Conservation (phyloP, 2,113 vertebrate species). For the Elachura formosa region DNA sequence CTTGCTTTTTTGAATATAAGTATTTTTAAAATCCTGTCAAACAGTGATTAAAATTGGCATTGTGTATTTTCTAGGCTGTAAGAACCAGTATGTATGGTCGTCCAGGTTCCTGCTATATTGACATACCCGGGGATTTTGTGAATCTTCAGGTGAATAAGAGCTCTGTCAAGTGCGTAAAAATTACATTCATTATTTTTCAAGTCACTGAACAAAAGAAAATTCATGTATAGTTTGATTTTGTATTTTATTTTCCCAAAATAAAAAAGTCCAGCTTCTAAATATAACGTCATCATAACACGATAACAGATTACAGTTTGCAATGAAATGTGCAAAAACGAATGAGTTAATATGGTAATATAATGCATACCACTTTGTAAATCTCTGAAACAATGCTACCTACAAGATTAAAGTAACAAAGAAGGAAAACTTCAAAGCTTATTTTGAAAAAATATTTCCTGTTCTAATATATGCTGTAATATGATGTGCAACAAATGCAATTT, state of each 20-base stretch:
- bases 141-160: slow-evolving; percentile 77
- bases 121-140: slow-evolving; percentile 92
- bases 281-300: neutral
- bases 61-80: slow-evolving; percentile 76
- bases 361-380: neutral
- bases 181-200: neutral
- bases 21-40: neutral
- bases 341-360: neutral
- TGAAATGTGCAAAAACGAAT: neutral
- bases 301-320: neutral
- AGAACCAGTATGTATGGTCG: slow-evolving; percentile 91
- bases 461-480: neutral
- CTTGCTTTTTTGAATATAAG: neutral
- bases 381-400: neutral
- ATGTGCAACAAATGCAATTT: neutral
- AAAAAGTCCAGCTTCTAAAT: neutral
- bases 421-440: neutral
- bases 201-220: neutral
- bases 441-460: neutral
- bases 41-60: neutral
- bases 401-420: neutral
- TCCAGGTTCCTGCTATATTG: slow-evolving; percentile 91
- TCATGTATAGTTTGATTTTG: neutral
- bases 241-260: neutral
- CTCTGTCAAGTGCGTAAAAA: slow-evolving; percentile 78